Conservation (phyloP, 2,113 vertebrate genomes). For the Oxyura jamaicensis region DNA sequence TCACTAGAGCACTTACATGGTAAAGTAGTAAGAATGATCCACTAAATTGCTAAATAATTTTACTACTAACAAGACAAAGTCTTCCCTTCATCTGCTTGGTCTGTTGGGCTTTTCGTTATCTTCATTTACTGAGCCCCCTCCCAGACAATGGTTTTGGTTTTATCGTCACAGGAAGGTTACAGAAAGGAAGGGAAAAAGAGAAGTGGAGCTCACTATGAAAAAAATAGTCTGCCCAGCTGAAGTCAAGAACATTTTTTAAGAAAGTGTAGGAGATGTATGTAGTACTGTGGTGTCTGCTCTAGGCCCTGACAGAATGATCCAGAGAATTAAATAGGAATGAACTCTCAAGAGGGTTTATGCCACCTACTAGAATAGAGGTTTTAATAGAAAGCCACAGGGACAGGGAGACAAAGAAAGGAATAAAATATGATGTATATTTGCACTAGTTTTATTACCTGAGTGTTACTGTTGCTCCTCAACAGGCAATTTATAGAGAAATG, state of each 20-base stretch:
- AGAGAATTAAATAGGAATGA: not conserved
- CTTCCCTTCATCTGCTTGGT: not conserved
- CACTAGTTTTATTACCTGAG: not conserved
- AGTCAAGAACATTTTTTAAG: not conserved
- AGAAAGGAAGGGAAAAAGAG: not conserved
- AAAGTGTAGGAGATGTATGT: not conserved
- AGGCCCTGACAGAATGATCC: not conserved
- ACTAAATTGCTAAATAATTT: not conserved
- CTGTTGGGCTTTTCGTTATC: not conserved
- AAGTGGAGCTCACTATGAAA: not conserved
- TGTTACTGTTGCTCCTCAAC: not conserved
- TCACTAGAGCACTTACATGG: not conserved
- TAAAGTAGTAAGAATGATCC: not conserved
- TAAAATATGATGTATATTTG: not conserved
- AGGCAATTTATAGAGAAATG: not conserved
- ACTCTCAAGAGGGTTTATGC: not conserved
- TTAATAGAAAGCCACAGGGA: not conserved
- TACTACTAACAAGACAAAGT: not conserved
- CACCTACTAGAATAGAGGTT: not conserved
- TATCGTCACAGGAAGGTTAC: not conserved
- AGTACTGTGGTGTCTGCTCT: not conserved
- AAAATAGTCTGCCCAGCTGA: not conserved
- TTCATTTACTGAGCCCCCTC: not conserved
- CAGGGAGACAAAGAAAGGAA: not conserved
- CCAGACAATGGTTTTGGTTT: not conserved